Evolutionary conservation across 2,888 invertebrate genomes (phyloP), one percentile per base, ranked within the genome.

Genomic region (Tortrix viridana): DNA sequence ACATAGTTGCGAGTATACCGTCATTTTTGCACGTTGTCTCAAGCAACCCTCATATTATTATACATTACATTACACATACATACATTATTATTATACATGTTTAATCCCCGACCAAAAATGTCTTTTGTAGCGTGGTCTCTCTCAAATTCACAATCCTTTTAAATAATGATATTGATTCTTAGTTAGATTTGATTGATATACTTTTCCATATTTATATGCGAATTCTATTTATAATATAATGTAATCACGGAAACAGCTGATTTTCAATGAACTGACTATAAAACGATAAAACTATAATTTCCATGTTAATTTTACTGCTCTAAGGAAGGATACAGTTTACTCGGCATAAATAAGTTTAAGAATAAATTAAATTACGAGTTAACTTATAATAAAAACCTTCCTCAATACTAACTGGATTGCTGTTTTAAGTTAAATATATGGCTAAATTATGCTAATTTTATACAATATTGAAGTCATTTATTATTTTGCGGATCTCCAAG

Each of bases 381-480:
- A 26, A 26, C 32, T 32, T 12, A 32, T 4, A 41, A n/a, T 16
- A n/a, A 26, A 41, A 47, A 37, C 55, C 55, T 56, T 56, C 55
- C 44, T 61, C 48, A 55, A 49, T 55, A 49, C 6, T 18, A 47
- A 48, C 41, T 47, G 20, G 38, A 1, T 48, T n/a, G 26, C 38
- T 43, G 43, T 26, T 48, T 53, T 20, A 54, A 20, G 32, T 16
- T n/a, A 49, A 61, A 32, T n/a, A 6, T 32, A 48, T 54, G 22
- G 14, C 43, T 32, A 60, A 61, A 56, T n/a, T 50, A 61, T 46
- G 38, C 6, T 23, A 54, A 60, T 48, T 19, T 18, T n/a, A 48
- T 60, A 52, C 48, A 49, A 50, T 56, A 22, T 43, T 16, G 7
- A 16, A 44, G 5, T n/a, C 5, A 49, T 22, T 14, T 9, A 7